Evolutionary conservation across 1,140 invertebrate genomes (phyloP).

Genomic region (Ceratina japonica): DNA sequence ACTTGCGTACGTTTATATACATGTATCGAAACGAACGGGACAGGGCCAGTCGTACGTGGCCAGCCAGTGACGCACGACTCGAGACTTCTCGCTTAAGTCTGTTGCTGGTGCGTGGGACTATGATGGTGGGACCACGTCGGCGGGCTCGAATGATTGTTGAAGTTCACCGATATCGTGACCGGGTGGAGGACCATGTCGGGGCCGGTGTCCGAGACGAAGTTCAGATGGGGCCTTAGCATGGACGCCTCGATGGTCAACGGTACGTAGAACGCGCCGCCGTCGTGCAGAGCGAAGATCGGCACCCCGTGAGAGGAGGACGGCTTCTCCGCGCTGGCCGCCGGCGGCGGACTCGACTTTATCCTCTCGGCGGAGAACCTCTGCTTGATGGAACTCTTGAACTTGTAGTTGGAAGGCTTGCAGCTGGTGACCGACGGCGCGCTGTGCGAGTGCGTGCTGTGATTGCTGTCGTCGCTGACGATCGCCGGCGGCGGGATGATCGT

Average conservation of each 20-base stretch:
- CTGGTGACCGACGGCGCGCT: conserved; percentile 52
- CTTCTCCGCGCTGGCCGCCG: conserved; percentile 65
- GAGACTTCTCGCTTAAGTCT: conserved; percentile 47
- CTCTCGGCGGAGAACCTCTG: conserved; percentile 85
- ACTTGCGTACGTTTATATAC: not conserved
- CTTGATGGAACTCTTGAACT: conserved; percentile 97
- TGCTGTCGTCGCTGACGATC: conserved; percentile 73
- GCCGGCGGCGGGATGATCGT: conserved; percentile 66
- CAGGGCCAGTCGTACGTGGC: not conserved
- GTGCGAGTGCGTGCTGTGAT: conserved; percentile 75
- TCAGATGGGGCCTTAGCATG: conserved; percentile 85
- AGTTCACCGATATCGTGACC: conserved; percentile 94
- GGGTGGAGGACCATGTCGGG: conserved; percentile 89
- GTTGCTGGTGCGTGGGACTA: conserved; percentile 69
- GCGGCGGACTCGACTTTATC: conserved; percentile 74
- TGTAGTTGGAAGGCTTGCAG: conserved; percentile 84
- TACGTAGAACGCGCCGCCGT: conserved; percentile 93
- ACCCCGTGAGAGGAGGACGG: conserved; percentile 76
- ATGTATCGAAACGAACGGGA: conserved; percentile 2
- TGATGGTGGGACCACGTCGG: conserved; percentile 70
- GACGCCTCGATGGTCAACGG: conserved; percentile 92
- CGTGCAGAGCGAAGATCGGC: conserved; percentile 90
- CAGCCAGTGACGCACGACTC: not conserved
- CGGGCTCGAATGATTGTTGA: conserved; percentile 75
- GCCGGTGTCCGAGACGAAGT: conserved; percentile 79